phyloP scores from a whole-genome alignment of 2,888 invertebrate species.

The Cylindroiulus punctatus region DNA sequence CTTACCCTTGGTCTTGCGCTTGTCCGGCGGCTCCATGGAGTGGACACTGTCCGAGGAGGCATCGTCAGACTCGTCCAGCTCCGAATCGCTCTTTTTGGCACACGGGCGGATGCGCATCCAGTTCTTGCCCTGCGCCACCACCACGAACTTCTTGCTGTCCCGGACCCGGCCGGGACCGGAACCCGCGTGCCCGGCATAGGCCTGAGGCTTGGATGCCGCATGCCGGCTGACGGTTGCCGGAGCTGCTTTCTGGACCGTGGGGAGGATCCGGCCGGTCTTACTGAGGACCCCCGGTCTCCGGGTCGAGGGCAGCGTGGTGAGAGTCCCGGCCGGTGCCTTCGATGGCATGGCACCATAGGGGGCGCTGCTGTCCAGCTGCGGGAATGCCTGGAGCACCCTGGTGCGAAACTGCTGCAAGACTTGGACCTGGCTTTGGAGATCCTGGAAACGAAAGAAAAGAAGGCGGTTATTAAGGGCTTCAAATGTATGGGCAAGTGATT shows the following conservation, averaged over 20 bases:
- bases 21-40: constrained; percentile 52
- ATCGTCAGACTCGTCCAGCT: constrained; percentile 68
- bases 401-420: constrained; percentile 90
- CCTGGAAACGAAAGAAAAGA: constrained; percentile 67
- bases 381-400: constrained; percentile 93
- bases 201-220: background rate
- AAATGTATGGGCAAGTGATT: too few species aligned
- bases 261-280: constrained; percentile 19
- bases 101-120: constrained; percentile 57
- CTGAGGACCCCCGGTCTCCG: background rate
- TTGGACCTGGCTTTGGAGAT: constrained; percentile 93
- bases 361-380: constrained; percentile 73
- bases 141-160: constrained; percentile 56
- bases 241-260: background rate
- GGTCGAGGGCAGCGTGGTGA: background rate
- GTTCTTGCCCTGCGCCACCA: constrained; percentile 58
- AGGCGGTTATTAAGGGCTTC: background rate
- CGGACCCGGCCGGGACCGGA: background rate
- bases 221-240: background rate
- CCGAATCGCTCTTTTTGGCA: constrained; percentile 63
- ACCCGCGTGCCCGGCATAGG: constrained; percentile 64
- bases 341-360: background rate
- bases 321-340: background rate
- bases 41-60: constrained; percentile 57
- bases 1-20: constrained; percentile 14